Conservation (phyloP, 1,140 invertebrate genomes). For the Elysia chlorotica region DNA sequence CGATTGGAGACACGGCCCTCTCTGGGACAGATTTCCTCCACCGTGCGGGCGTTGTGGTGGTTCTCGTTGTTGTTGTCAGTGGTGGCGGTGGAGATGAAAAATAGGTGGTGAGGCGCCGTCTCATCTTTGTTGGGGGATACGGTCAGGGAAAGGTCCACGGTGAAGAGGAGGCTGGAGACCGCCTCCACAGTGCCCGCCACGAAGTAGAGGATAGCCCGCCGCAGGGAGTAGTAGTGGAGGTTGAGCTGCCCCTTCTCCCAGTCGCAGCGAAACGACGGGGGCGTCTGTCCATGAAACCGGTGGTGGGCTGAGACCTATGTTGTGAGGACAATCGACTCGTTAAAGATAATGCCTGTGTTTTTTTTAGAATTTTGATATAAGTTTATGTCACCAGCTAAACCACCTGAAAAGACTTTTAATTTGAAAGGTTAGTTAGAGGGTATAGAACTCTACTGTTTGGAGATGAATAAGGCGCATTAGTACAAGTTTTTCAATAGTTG, state of each 20-base stretch:
- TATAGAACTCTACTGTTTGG: too few relatives aligned
- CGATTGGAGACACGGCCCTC: slow-evolving; percentile 25
- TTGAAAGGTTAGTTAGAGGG: too few relatives aligned
- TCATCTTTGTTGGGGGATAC: slow-evolving; percentile 34
- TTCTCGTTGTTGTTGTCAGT: slow-evolving; percentile 30
- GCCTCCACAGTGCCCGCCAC: slow-evolving; percentile 63
- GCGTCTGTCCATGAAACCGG: slow-evolving; percentile 41
- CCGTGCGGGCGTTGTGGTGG: background rate
- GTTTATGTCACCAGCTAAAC: too few relatives aligned
- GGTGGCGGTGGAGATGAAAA: slow-evolving; percentile 33
- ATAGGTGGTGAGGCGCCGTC: slow-evolving; percentile 42
- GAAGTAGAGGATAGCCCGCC: slow-evolving; percentile 51
- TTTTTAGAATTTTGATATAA: too few relatives aligned
- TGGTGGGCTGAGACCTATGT: slow-evolving; percentile 41
- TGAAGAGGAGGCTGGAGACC: slow-evolving; percentile 72
- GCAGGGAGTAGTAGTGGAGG: slow-evolving; percentile 60
- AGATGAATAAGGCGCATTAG: too few relatives aligned
- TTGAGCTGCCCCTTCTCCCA: slow-evolving; percentile 63
- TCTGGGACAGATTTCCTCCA: too few relatives aligned
- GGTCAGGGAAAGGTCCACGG: slow-evolving; percentile 31
- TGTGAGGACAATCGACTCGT: too few relatives aligned
- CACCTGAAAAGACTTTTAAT: too few relatives aligned
- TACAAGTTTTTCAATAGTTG: too few relatives aligned
- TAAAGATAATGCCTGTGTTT: too few relatives aligned
- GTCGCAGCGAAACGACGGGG: slow-evolving; percentile 60